A percentile compares a stretch with the other conserved stretches of the same genome.
These are phyloP conservation scores for Cyprinella venusta DNA, from an alignment of 2,797 vertebrate genomes.

Conservation along the genomic window DNA sequence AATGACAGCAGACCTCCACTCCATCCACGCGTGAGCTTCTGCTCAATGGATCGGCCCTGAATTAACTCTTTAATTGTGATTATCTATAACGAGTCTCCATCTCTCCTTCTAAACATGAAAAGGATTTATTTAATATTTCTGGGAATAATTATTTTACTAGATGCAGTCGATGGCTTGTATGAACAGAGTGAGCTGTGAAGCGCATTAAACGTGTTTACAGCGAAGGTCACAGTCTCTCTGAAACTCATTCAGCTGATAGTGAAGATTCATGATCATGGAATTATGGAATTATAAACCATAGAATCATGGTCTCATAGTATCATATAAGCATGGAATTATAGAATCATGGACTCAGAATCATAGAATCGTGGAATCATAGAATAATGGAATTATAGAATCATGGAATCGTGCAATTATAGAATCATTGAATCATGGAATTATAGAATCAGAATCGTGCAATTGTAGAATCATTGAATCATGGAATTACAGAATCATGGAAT, in stretches of 20 bases:
- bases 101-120: background rate
- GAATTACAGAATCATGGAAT: too few species aligned
- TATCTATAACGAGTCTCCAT: background rate
- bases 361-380: too few species aligned
- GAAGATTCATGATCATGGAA: background rate
- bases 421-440: accelerated
- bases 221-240: background rate
- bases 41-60: background rate
- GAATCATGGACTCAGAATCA: too few species aligned
- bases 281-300: background rate
- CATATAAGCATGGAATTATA: accelerated
- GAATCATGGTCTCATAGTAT: too few species aligned
- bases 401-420: too few species aligned
- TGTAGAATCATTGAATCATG: too few species aligned
- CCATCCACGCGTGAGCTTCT: background rate
- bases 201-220: background rate
- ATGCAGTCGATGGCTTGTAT: background rate
- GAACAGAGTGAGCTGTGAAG: background rate
- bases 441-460: accelerated
- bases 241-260: background rate
- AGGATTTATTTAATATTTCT: background rate
- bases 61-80: background rate
- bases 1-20: background rate
- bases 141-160: background rate
- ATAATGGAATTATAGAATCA: too few species aligned